Percentiles rank a stretch among this genome's conserved stretches.
Conservation (phyloP, 37 sponge, comb jelly and placozoan genomes). For the Petrosia ficiformis region DNA sequence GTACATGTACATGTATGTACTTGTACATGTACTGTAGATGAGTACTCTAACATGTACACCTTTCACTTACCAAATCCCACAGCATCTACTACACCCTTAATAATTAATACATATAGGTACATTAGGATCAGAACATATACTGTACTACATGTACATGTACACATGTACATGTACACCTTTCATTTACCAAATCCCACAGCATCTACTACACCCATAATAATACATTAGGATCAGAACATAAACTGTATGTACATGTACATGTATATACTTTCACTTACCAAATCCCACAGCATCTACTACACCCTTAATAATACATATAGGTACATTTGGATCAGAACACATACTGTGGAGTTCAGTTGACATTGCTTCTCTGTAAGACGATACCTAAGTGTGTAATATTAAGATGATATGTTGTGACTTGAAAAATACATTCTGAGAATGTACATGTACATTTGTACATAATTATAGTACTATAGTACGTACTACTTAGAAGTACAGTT, state of each 20-base stretch:
- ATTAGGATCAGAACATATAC: conserved; percentile 27
- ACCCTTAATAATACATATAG: conserved; percentile 69
- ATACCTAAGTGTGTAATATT: conserved; percentile 14
- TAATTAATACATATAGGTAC: conserved; percentile 60
- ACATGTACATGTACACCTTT: background rate
- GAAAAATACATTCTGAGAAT: too few species aligned
- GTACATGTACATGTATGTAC: too few species aligned
- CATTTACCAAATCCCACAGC: conserved; percentile 45
- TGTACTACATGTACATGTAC: too few species aligned
- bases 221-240: conserved; percentile 28
- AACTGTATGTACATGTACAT: background rate
- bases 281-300: conserved; percentile 48
- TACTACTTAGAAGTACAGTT: too few species aligned
- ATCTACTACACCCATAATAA: conserved; percentile 48
- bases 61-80: conserved; percentile 38
- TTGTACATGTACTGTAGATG: background rate
- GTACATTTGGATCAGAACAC: conserved; percentile 40
- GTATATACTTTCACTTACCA: conserved; percentile 7
- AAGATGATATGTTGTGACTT: too few species aligned
- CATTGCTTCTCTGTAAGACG: conserved; percentile 13
- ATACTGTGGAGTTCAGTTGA: conserved; percentile 27
- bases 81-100: conserved; percentile 54
- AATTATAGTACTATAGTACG: too few species aligned
- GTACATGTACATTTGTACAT: too few species aligned
- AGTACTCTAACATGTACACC: too few species aligned